Evolutionary conservation across 2,888 invertebrate species (phyloP).

Genomic region (Gandaritis pyraliata): DNA sequence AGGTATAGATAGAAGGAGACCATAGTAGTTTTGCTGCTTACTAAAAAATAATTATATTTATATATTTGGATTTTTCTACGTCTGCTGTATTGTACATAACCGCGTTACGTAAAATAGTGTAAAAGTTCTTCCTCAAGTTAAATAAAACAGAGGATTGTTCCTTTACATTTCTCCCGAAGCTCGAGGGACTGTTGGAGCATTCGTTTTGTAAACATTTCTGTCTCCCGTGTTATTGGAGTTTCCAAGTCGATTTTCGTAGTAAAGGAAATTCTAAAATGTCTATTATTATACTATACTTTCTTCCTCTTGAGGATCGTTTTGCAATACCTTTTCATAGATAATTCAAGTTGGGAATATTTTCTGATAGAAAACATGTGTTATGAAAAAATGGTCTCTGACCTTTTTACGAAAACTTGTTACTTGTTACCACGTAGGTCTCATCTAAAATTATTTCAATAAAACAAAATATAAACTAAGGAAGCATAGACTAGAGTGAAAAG

Average conservation of each 20-base stretch:
- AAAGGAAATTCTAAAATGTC: slow-evolving; percentile 43
- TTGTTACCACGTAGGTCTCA: not conserved
- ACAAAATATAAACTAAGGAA: too few species aligned
- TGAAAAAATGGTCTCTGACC: not conserved
- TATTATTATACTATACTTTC: slow-evolving; percentile 43
- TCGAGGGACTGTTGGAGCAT: slow-evolving; percentile 42
- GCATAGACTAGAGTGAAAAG: too few species aligned
- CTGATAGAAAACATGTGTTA: not conserved
- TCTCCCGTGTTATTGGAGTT: slow-evolving; percentile 49
- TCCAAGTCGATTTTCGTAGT: slow-evolving; percentile 45
- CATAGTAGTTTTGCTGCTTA: too few species aligned
- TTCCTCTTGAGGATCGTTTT: slow-evolving; percentile 33
- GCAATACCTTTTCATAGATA: slow-evolving; percentile 24
- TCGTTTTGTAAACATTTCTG: slow-evolving; percentile 50
- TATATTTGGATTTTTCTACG: too few species aligned
- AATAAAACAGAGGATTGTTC: slow-evolving; percentile 38
- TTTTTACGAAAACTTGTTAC: not conserved
- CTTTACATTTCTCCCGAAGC: slow-evolving; percentile 43
- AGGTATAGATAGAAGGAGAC: too few species aligned
- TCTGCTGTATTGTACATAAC: not conserved
- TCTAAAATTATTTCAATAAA: too few species aligned
- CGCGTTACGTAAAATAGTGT: slow-evolving; percentile 9
- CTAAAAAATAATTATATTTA: too few species aligned
- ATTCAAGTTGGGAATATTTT: slow-evolving; percentile 10
- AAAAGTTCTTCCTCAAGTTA: slow-evolving; percentile 38